These are phyloP conservation scores for Tubiluchus corallicola DNA, from an alignment of 2,888 invertebrate species.

Conservation along the genomic window DNA sequence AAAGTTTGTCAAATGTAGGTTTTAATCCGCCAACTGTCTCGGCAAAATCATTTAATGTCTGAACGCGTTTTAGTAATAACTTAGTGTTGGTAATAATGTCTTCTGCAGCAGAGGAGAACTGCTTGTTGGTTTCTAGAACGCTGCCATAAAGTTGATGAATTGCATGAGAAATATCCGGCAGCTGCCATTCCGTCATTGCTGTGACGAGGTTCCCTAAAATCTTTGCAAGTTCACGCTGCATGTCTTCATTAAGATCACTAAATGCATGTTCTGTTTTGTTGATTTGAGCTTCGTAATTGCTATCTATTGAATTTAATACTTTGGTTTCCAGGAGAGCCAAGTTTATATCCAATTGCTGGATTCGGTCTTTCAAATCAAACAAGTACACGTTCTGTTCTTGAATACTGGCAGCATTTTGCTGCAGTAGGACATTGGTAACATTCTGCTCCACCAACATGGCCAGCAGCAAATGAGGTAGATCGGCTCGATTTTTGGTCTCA, in stretches of 20 bases:
- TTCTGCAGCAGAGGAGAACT: neutral
- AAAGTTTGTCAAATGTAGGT: too few species aligned
- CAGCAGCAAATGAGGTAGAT: neutral
- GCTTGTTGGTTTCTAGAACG: neutral
- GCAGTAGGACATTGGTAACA: neutral
- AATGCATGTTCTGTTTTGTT: neutral
- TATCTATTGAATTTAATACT: too few species aligned
- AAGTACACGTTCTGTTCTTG: neutral
- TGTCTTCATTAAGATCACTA: too few species aligned
- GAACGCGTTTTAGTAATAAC: too few species aligned
- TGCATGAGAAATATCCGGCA: neutral
- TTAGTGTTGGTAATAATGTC: neutral
- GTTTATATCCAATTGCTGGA: too few species aligned
- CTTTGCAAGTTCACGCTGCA: neutral
- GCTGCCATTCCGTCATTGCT: neutral
- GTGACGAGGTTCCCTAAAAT: neutral
- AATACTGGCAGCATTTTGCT: neutral
- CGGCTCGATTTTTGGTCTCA: neutral
- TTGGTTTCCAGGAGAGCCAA: too few species aligned
- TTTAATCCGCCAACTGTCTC: too few species aligned
- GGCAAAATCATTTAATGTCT: too few species aligned
- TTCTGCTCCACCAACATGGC: slow-evolving; percentile 1
- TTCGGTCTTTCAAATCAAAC: too few species aligned
- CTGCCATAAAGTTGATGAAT: neutral
- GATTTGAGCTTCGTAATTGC: too few species aligned